Evolutionary conservation across 1,140 invertebrate genomes (phyloP), one percentile per base, ranked within the genome.

Genomic region (Papilio dardanus): DNA sequence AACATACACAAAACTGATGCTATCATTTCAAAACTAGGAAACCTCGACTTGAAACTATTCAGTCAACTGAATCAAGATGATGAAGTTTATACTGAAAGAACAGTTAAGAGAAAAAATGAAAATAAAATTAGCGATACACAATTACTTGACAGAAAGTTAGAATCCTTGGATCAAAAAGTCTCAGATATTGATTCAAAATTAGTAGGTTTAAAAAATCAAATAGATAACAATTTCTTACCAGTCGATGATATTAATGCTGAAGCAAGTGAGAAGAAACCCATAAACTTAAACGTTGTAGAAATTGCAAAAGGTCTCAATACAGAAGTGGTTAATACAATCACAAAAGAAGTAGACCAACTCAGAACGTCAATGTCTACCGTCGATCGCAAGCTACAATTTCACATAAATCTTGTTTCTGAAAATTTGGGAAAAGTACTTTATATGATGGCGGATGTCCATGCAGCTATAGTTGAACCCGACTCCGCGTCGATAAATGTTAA

Each of bases 1-100:
- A 97, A 97, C 86, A 96, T 97, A 58, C 96, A 96, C 67, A 97
- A 97, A 94, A 97, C 97, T 0, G 97, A 97, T 79, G 95, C 96
- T 0, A 96, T 97, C 1, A 96, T 97, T 66, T 94, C 95, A 0
- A 97, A 97, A 89, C 86, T 97, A 6, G 90, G 96, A 16, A 95
- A 95, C 30, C 90, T 97, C 28, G 96, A 97, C 85, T 91, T 95
- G 1, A 97, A 96, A 89, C 87, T 97, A 12, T 96, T 97, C 76
- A 95, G 95, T 79, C 88, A 88, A 24, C 78, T 91, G 28, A 67
- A 74, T 66, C 84, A 86, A 79, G 82, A 84, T 62, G 86, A 89
- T 71, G 86, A 91, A 79, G 84, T 73, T 37, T 81, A 78, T 40
- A 88, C 88, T n/a, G 89, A 92, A 81, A 84, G 83, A 50, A 81